Evolutionary conservation across 2,797 vertebrate genomes (phyloP), one percentile per base, ranked within the genome.

Genomic region (Pelochelys cantorii): DNA sequence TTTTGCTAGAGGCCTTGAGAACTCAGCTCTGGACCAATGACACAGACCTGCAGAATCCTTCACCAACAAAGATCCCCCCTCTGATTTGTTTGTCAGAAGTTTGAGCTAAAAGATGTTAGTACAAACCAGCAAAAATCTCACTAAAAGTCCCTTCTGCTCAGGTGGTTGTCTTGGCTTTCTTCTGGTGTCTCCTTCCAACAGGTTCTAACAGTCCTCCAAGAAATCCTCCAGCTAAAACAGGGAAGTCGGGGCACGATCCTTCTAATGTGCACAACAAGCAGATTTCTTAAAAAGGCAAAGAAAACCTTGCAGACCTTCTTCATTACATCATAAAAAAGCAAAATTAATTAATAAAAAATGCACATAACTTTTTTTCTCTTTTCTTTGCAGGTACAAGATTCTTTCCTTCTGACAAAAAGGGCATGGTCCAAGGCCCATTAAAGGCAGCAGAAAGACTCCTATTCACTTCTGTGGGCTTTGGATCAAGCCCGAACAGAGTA

Each of bases 41-140:
- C 2, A 2, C 0, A 18, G 53, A 4, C 31, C 83, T 54, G 23
- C 48, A 52, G 88, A 83, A 52, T 15, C 29, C 29, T 62, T 62
- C 60, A 15, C 60, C 60, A 31, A 31, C 60, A 62, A 62, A 62
- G 60, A 29, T 62, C 14, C 27, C 13, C 60, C 18, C 42, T 87
- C 85, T 79, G 27, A 13, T 18, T 86, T 42, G 9, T 55, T 85
- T 48, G 29, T 7, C 13, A 29, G 29, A 34, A 71, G 68, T 17
- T 55, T 22, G 23, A 0, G 0, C 34, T 68, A 84, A 31, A 2
- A 82, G 81, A 29, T 37, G 77, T 48, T 74, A 0, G 1, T 52
- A 57, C 60, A 85, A 77, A 48, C 18, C 52, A 85, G 75, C n/a
- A 71, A 71, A 37, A 31, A 1, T 59, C 81, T 12, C 2, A 55